Conservation (phyloP, 1,140 invertebrate species). For the Aphis gossypii region DNA sequence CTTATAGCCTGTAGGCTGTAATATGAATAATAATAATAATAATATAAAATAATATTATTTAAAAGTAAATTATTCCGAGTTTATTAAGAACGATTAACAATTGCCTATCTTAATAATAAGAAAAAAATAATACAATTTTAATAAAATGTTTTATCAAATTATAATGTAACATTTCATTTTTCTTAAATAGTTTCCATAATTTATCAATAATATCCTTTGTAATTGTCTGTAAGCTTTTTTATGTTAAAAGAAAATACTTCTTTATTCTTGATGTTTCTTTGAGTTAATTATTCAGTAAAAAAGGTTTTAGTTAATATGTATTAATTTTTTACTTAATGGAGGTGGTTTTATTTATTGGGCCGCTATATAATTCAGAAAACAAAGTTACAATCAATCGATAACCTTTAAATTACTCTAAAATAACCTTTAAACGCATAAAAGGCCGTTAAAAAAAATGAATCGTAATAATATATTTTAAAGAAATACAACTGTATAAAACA, state of each 20-base stretch:
- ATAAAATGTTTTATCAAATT: background rate
- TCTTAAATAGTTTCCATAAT: background rate
- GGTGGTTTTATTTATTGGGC: background rate
- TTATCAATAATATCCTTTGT: background rate
- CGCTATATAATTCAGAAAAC: background rate
- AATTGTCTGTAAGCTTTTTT: background rate
- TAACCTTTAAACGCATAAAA: background rate
- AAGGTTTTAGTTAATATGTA: no score
- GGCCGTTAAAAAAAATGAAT: no score
- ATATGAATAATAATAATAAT: no score
- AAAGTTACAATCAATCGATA: background rate
- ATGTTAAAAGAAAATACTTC: no score
- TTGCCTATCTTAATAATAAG: background rate
- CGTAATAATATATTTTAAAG: background rate
- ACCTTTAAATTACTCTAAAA: background rate
- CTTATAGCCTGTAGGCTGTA: no score
- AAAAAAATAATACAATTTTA: no score
- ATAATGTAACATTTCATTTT: background rate
- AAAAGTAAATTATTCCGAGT: background rate
- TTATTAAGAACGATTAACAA: background rate
- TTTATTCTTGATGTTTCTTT: no score
- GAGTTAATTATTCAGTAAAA: no score
- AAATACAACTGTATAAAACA: background rate
- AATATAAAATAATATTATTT: no score
- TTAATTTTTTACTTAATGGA: background rate